These are phyloP conservation scores for Mimas tiliae DNA, from an alignment of 2,888 invertebrate genomes.

Conservation along the genomic window DNA sequence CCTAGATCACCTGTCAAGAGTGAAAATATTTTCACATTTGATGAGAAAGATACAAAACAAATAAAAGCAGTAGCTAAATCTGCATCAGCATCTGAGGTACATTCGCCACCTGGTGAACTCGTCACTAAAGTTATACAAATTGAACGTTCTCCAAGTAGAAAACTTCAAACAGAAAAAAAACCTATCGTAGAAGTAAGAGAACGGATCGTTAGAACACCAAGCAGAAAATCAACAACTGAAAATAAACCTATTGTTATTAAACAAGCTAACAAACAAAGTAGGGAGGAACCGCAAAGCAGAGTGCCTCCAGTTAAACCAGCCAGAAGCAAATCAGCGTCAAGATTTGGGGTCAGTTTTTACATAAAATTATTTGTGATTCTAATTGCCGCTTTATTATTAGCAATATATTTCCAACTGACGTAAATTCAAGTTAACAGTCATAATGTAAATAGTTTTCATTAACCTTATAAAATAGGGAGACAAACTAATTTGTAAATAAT, in stretches of 20 bases:
- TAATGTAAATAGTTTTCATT: constrained; percentile 56
- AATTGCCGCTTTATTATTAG: constrained; percentile 73
- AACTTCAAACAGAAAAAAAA: constrained; percentile 65
- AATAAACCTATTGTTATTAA: constrained; percentile 59
- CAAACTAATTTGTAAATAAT: constrained; percentile 60
- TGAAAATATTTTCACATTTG: constrained; percentile 64
- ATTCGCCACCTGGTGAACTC: constrained; percentile 61
- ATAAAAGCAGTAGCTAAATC: constrained; percentile 51
- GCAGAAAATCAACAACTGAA: constrained; percentile 65
- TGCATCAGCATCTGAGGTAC: constrained; percentile 43
- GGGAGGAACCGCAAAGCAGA: constrained; percentile 65
- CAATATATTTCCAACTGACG: constrained; percentile 68
- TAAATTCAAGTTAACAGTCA: constrained; percentile 49
- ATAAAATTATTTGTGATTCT: constrained; percentile 70
- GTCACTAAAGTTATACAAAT: constrained; percentile 78
- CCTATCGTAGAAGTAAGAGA: constrained; percentile 73
- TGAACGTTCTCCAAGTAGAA: constrained; percentile 76
- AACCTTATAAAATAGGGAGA: constrained; percentile 55
- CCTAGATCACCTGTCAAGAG: constrained; percentile 59
- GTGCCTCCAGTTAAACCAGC: constrained; percentile 78
- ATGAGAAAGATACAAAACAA: constrained; percentile 61
- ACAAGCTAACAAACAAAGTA: constrained; percentile 51
- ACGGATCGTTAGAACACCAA: constrained; percentile 76
- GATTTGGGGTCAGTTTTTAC: constrained; percentile 81
- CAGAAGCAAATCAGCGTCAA: constrained; percentile 78